Conservation (phyloP, 2,888 invertebrate species). For the Operophtera brumata region DNA sequence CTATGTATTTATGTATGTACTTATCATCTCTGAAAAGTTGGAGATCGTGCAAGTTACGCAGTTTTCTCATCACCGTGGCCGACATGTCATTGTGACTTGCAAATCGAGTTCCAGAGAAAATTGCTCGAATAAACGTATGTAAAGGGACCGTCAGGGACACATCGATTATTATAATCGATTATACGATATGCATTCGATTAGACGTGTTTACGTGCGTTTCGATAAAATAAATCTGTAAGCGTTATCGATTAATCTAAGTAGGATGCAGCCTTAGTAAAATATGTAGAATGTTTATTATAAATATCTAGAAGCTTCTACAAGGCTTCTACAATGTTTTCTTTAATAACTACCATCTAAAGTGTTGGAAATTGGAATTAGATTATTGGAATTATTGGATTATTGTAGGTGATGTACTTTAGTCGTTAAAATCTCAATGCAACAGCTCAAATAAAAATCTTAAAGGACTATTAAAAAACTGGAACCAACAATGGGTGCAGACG, state of each 20-base stretch:
- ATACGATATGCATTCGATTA: conserved; percentile 51
- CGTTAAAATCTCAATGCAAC: no score
- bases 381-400: no score
- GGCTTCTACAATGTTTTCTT: not conserved
- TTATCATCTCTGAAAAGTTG: not conserved
- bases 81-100: conserved; percentile 71
- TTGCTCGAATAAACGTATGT: conserved; percentile 69
- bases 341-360: not conserved
- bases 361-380: no score
- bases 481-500: no score
- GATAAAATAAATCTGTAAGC: conserved; percentile 23
- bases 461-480: no score
- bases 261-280: conserved; percentile 3
- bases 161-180: conserved; percentile 71
- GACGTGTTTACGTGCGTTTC: conserved; percentile 47
- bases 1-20: no score
- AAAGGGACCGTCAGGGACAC: conserved; percentile 66
- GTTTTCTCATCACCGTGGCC: conserved; percentile 38
- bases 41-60: not conserved
- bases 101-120: conserved; percentile 67
- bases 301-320: not conserved
- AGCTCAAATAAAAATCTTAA: no score
- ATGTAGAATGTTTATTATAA: not conserved
- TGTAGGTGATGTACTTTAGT: no score
- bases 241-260: conserved; percentile 16